These are phyloP conservation scores for Trichacis sp. DNA, from an alignment of 2,888 invertebrate genomes.

Conservation along the genomic window DNA sequence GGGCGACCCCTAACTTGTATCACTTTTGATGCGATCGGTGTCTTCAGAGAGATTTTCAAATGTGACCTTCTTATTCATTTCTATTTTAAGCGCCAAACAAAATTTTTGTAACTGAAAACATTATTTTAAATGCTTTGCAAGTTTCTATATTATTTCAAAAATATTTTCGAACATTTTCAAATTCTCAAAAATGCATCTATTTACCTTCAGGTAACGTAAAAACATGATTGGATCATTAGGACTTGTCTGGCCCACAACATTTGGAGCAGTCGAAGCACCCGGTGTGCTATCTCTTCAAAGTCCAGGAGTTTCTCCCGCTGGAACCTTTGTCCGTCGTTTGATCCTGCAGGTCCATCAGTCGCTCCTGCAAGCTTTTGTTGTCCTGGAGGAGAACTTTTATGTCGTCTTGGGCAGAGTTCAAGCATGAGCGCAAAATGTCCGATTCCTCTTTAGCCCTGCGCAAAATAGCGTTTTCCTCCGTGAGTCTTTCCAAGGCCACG, in stretches of 20 bases:
- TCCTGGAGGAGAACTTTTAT: constrained; percentile 79
- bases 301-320: constrained; percentile 67
- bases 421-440: constrained; percentile 73
- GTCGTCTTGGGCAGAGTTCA: constrained; percentile 81
- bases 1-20: too few species aligned
- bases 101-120: too few species aligned
- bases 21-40: too few species aligned
- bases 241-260: constrained; percentile 74
- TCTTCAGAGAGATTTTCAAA: too few species aligned
- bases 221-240: constrained; percentile 44
- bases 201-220: too few species aligned
- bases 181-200: too few species aligned
- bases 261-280: constrained; percentile 79
- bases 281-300: constrained; percentile 76
- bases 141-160: too few species aligned
- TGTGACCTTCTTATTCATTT: too few species aligned
- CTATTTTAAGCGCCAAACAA: too few species aligned
- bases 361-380: constrained; percentile 79
- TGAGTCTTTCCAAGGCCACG: constrained; percentile 72
- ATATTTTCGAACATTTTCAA: too few species aligned
- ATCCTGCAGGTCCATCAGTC: constrained; percentile 77
- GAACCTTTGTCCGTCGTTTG: constrained; percentile 64
- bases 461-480: constrained; percentile 72
- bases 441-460: constrained; percentile 74
- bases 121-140: too few species aligned